phyloP scores from a whole-genome alignment of 2,113 vertebrate species.

The Xerus inauris region DNA sequence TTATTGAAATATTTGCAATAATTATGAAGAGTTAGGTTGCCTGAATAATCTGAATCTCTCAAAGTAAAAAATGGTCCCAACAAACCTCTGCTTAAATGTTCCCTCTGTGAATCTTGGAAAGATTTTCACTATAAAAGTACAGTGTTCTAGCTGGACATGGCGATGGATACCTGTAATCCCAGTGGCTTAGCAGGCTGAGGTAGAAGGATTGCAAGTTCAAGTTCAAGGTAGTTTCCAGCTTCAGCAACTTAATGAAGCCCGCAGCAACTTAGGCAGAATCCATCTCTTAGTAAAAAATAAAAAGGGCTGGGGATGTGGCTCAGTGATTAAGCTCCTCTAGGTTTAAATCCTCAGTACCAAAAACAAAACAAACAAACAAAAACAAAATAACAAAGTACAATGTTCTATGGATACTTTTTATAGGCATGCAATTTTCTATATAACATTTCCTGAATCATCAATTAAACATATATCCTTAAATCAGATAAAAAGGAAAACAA shows the following conservation, averaged over 20 bases:
- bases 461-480: background rate
- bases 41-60: background rate
- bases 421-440: background rate
- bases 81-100: background rate
- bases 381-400: background rate
- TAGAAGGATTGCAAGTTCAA: too few relatives aligned
- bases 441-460: background rate
- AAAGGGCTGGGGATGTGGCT: too few relatives aligned
- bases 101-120: background rate
- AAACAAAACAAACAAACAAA: too few relatives aligned
- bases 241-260: too few relatives aligned
- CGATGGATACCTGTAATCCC: too few relatives aligned
- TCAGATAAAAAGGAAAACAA: background rate
- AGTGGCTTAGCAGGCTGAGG: too few relatives aligned
- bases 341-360: too few relatives aligned
- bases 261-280: too few relatives aligned
- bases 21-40: background rate
- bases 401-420: background rate
- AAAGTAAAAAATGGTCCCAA: background rate
- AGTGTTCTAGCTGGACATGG: background rate
- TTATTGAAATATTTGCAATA: conserved; percentile 11
- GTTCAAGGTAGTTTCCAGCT: too few relatives aligned
- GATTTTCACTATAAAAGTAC: background rate
- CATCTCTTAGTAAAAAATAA: too few relatives aligned
- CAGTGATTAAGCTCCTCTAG: too few relatives aligned